Evolutionary conservation across 2,113 vertebrate species (phyloP).

Genomic region (Pterophyllum scalare): DNA sequence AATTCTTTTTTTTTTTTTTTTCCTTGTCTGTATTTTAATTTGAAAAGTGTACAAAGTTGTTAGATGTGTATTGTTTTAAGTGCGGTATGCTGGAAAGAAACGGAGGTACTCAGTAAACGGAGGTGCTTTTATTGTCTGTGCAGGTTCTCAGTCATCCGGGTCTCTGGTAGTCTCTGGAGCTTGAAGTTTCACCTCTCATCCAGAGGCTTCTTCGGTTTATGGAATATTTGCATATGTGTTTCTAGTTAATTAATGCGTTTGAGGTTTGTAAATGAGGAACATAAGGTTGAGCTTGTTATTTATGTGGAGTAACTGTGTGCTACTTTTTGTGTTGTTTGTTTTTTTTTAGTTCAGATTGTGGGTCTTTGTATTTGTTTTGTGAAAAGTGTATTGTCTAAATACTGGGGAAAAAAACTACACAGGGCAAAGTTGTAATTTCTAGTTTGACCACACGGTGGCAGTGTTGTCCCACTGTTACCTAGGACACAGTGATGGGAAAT

Average conservation of each 20-base stretch:
- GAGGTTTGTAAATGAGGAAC: too few species aligned
- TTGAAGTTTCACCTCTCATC: too few species aligned
- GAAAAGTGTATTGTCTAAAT: not conserved
- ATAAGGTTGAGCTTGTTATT: not conserved
- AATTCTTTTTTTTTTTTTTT: not conserved
- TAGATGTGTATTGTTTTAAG: not conserved
- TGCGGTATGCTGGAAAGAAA: not conserved
- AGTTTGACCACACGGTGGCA: constrained; percentile 1
- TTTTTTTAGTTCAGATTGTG: not conserved
- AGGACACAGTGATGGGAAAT: too few species aligned
- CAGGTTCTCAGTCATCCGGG: too few species aligned
- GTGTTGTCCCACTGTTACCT: not conserved
- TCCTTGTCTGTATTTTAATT: not conserved
- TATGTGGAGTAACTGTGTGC: not conserved
- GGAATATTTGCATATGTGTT: not conserved
- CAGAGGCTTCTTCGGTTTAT: too few species aligned
- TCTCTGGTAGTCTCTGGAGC: too few species aligned
- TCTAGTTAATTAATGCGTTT: not conserved
- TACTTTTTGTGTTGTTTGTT: fast-evolving
- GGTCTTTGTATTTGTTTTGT: not conserved
- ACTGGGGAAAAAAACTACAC: too few species aligned
- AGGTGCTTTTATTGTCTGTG: not conserved
- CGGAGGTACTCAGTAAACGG: not conserved
- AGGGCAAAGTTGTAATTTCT: not conserved
- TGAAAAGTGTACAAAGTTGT: too few species aligned